A percentile compares a stretch with the other conserved stretches of the same genome.
phyloP scores from a whole-genome alignment of 2,113 vertebrate genomes.

The Benitochromis conjunctus region DNA sequence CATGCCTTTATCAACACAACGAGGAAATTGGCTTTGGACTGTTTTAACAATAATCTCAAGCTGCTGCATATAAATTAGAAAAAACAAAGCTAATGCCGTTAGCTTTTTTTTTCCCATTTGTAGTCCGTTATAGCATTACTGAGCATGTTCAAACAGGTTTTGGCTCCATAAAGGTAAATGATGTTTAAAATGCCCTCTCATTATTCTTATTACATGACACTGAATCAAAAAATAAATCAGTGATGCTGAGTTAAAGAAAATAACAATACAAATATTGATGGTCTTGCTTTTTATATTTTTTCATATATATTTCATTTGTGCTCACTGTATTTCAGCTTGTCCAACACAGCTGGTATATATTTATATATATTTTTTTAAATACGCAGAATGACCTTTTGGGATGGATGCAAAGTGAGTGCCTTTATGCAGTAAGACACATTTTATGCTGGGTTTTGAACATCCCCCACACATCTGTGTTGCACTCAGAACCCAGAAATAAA shows the following conservation, averaged over 20 bases:
- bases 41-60: neutral
- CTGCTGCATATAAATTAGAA: neutral
- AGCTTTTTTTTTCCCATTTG: neutral
- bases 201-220: neutral
- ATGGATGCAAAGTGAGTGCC: rapidly evolving
- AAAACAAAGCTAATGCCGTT: too few relatives aligned
- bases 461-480: neutral
- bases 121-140: neutral
- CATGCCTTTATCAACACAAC: rapidly evolving
- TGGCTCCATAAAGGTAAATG: neutral
- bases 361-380: neutral
- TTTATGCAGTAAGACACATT: neutral
- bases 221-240: neutral
- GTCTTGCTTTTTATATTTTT: neutral
- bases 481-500: neutral
- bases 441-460: neutral
- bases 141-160: neutral
- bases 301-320: neutral
- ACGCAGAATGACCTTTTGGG: neutral
- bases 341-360: neutral
- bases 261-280: neutral
- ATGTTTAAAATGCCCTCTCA: neutral
- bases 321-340: neutral
- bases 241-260: too few relatives aligned
- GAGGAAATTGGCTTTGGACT: neutral